phyloP scores from a whole-genome alignment of 2,797 vertebrate genomes.

The Fundulus diaphanus region DNA sequence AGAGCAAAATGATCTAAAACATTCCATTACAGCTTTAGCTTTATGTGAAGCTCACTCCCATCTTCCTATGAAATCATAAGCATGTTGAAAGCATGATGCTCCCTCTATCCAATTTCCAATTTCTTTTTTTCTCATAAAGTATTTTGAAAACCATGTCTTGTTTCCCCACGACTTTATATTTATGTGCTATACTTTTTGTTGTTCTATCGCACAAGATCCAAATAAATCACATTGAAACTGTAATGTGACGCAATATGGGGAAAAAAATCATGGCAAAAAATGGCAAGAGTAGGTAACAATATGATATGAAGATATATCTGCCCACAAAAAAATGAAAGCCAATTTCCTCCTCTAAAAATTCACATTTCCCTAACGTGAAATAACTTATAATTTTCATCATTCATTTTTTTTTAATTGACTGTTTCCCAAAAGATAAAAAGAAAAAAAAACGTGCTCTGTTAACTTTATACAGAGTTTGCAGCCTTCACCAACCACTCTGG shows the following conservation, averaged over 20 bases:
- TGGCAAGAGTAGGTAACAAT: background rate
- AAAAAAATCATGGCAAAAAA: background rate
- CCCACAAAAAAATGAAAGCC: background rate
- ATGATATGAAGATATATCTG: background rate
- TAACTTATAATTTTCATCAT: too few relatives aligned
- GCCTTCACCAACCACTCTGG: background rate
- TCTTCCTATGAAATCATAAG: too few relatives aligned
- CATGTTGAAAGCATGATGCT: background rate
- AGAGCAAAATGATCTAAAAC: background rate
- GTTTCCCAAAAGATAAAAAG: background rate
- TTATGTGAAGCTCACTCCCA: background rate
- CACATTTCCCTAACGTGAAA: too few relatives aligned
- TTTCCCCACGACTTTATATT: background rate
- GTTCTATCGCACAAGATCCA: background rate
- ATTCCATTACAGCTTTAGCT: background rate
- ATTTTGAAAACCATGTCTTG: background rate
- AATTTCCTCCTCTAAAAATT: background rate
- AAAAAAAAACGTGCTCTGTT: background rate
- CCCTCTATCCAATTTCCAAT: background rate
- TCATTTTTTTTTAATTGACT: too few relatives aligned
- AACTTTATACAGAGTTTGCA: background rate
- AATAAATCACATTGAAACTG: background rate
- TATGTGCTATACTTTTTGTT: background rate
- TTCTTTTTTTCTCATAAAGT: background rate
- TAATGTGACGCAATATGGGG: background rate